phyloP scores from a whole-genome alignment of 2,113 vertebrate genomes.

The Melanotaenia duboulayi region DNA sequence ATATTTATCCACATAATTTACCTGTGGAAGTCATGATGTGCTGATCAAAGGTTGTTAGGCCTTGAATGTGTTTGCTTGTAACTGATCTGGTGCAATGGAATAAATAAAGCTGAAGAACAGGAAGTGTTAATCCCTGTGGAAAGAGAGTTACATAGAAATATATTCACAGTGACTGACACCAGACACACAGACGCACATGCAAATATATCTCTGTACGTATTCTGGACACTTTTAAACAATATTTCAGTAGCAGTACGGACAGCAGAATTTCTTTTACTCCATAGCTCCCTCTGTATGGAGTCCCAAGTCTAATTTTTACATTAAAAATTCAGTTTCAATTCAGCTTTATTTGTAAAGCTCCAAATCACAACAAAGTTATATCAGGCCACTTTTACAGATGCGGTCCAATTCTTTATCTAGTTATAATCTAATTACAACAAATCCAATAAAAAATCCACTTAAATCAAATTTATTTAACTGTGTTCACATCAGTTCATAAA shows the following conservation, averaged over 20 bases:
- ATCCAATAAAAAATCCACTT: no score
- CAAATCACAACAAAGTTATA: no score
- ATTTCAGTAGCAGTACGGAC: background rate
- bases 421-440: no score
- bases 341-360: no score
- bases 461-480: no score
- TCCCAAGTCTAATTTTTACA: background rate
- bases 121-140: conserved; percentile 18
- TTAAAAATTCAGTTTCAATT: background rate
- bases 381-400: no score
- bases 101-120: conserved; percentile 20
- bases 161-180: background rate
- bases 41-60: conserved; percentile 45
- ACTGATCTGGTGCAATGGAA: conserved; percentile 22
- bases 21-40: conserved; percentile 48
- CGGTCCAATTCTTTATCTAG: no score
- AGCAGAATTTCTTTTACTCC: background rate
- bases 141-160: background rate
- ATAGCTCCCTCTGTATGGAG: background rate
- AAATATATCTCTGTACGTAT: background rate
- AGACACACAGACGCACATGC: background rate
- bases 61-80: conserved; percentile 23
- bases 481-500: no score
- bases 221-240: background rate
- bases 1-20: conserved; percentile 50